These are phyloP conservation scores for Aramus guarauna DNA, from an alignment of 2,113 vertebrate species.

Conservation along the genomic window DNA sequence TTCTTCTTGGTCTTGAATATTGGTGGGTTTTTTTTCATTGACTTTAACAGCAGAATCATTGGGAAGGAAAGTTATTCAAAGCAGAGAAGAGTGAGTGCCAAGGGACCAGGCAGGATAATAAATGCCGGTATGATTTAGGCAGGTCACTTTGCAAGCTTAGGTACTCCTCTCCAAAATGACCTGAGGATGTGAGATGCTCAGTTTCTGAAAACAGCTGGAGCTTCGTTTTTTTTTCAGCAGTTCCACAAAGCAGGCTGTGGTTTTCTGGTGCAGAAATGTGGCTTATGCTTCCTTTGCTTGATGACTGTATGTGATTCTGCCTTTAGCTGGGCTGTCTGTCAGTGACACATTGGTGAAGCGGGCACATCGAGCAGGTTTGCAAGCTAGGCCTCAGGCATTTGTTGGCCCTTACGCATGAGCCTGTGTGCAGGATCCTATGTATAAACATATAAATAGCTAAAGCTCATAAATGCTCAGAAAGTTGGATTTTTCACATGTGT, in stretches of 20 bases:
- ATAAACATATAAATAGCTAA: too few species aligned
- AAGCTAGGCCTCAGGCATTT: not conserved
- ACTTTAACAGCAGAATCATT: not conserved
- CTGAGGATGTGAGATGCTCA: not conserved
- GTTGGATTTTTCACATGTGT: not conserved
- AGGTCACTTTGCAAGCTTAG: not conserved
- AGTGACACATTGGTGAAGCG: fast-evolving
- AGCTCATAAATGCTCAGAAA: not conserved
- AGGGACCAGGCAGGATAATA: not conserved
- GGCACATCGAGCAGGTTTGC: not conserved
- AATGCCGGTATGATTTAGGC: not conserved
- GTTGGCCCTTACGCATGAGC: not conserved
- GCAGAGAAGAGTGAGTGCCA: not conserved
- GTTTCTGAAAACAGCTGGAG: not conserved
- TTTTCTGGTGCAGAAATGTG: not conserved
- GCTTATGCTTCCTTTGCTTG: not conserved
- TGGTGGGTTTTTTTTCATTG: not conserved
- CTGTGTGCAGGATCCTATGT: not conserved
- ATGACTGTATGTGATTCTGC: not conserved
- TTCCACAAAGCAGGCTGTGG: not conserved
- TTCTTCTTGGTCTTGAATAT: not conserved
- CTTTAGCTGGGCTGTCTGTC: not conserved
- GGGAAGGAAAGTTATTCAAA: not conserved
- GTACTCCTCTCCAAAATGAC: not conserved
- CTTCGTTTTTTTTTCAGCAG: not conserved